Conservation (phyloP, 2,888 invertebrate genomes). For the Tromatobia lineatoria region DNA sequence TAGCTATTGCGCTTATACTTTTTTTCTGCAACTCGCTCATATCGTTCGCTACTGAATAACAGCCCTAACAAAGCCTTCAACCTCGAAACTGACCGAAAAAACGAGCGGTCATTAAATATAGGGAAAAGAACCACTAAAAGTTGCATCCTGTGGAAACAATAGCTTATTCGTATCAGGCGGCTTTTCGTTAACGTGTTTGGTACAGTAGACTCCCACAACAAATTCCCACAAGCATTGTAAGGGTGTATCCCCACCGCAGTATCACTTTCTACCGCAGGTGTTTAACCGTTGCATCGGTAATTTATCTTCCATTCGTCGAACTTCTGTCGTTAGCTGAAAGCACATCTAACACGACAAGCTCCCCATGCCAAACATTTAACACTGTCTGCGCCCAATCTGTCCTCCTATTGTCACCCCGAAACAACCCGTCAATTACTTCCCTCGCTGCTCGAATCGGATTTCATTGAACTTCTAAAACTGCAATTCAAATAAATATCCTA, state of each 20-base stretch:
- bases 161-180: neutral
- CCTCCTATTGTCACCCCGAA: neutral
- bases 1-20: too few species aligned
- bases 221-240: neutral
- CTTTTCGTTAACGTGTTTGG: neutral
- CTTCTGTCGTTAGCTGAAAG: constrained; percentile 14
- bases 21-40: too few species aligned
- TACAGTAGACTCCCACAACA: neutral
- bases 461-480: neutral
- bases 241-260: neutral
- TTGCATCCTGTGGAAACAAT: too few species aligned
- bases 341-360: constrained; percentile 34
- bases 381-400: neutral
- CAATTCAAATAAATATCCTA: neutral
- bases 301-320: constrained; percentile 60
- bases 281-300: constrained; percentile 52
- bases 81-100: too few species aligned
- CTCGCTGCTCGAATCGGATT: neutral
- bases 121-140: too few species aligned
- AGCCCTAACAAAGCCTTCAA: too few species aligned
- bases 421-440: neutral
- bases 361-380: neutral
- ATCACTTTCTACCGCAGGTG: constrained; percentile 19
- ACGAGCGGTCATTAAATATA: too few species aligned
- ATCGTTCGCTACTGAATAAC: too few species aligned